Base-by-base conservation (phyloP, 2,888 invertebrate genomes). In the Andrena haemorrhoa region DNA sequence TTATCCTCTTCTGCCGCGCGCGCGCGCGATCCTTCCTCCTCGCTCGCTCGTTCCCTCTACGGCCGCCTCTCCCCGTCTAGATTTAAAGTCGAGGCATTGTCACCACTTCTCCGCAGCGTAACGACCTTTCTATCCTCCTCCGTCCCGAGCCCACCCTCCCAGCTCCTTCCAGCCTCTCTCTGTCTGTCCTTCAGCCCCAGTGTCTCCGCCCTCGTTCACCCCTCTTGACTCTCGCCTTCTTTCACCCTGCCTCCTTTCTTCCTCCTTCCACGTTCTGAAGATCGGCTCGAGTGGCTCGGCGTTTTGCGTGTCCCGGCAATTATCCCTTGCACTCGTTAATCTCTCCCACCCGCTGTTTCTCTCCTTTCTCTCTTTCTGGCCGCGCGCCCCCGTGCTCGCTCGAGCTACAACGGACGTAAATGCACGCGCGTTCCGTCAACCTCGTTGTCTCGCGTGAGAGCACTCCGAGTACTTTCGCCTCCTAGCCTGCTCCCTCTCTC, bases 241-340 rank as follows among this genome's bases (percentile, higher is more conserved):
- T 85, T 71, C 80, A 75, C 78, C 86, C 79, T 74, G 31, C 71
- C 71, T 12, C 78, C 66, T 81, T 82, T 82, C 80, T 81, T 86
- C 79, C 81, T 86, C 81, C 78, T 86, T 83, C 63, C 69, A 75
- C 83, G 74, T 88, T 90, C 89, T 90, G 88, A 91, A 90, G 91
- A 90, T 91, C 89, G 86, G 85, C 89, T 89, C 89, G 87, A 90
- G 89, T 86, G 88, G 71, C 87, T 83, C 85, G 87, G 76, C 88
- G 89, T 91, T 91, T 90, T 89, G 89, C 89, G 88, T 89, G 88
- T 86, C 90, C 88, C 88, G 90, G 90, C 89, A 92, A 92, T 92
- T 92, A 92, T 92, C 89, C 89, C 87, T 82, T 87, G 82, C 73
- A 85, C 80, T 88, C 86, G 86, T 89, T 89, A 89, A 89, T 88